These are phyloP conservation scores for Anthoptus insignis DNA, from an alignment of 2,888 invertebrate species.

Conservation along the genomic window DNA sequence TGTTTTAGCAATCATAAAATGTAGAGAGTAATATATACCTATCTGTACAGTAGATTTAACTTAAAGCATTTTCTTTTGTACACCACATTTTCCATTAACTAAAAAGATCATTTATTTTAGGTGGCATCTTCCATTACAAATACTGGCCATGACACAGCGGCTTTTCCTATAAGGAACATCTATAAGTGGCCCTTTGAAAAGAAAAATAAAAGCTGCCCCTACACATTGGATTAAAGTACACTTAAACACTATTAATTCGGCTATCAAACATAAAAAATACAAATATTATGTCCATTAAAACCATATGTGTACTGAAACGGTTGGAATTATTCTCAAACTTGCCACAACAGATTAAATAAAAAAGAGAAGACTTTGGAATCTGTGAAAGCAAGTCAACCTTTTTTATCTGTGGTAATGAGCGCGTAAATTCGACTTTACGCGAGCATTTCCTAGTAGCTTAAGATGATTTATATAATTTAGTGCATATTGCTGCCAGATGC, in stretches of 20 bases:
- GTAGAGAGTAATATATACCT: too few species aligned
- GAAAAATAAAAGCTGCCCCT: not conserved
- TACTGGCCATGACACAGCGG: not conserved
- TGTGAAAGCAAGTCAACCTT: conserved; percentile 54
- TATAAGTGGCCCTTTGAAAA: not conserved
- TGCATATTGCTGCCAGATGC: conserved; percentile 62
- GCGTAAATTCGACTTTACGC: conserved; percentile 62
- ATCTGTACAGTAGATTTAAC: too few species aligned
- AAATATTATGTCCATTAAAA: conserved; percentile 23
- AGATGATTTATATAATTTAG: conserved; percentile 61
- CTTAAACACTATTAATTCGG: conserved; percentile 21
- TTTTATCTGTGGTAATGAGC: conserved; percentile 54
- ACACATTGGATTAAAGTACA: conserved; percentile 6
- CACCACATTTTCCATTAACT: not conserved
- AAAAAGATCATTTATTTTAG: not conserved
- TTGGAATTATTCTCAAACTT: conserved; percentile 30
- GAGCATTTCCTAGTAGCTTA: conserved; percentile 61
- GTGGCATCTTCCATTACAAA: not conserved
- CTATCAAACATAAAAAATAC: conserved; percentile 25
- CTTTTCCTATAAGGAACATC: conserved; percentile 4
- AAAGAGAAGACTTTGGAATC: conserved; percentile 39
- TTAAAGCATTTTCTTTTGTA: not conserved
- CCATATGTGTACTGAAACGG: conserved; percentile 26
- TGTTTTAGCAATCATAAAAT: too few species aligned
- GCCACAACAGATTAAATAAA: conserved; percentile 33